These are phyloP conservation scores for Eristalinus sepulchralis DNA, from an alignment of 2,888 invertebrate genomes.

Conservation along the genomic window DNA sequence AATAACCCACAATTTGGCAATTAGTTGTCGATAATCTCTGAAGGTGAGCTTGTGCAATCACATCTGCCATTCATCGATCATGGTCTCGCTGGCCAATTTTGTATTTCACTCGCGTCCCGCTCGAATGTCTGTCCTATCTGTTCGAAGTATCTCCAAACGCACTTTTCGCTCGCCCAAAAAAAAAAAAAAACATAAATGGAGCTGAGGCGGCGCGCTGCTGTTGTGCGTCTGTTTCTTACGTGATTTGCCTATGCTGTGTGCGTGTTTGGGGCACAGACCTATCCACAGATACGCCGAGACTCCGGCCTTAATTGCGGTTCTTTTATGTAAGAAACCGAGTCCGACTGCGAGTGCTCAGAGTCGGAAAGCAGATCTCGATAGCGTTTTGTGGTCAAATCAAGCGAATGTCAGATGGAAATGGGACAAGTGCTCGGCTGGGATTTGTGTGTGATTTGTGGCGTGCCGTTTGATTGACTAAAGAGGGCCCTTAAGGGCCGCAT, in stretches of 20 bases:
- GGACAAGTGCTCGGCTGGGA: conserved; percentile 6
- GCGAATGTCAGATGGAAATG: conserved; percentile 18
- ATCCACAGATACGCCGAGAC: background rate
- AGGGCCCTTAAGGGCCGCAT: background rate
- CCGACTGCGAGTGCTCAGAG: conserved; percentile 8
- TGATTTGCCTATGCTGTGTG: conserved; percentile 40
- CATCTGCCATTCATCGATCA: background rate
- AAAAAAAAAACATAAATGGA: background rate
- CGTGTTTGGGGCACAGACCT: background rate
- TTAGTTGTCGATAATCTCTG: conserved; percentile 13
- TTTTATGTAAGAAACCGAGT: conserved; percentile 52
- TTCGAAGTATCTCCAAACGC: conserved; percentile 35
- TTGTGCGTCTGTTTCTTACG: conserved; percentile 21
- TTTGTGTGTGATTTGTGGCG: background rate
- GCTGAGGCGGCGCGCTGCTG: background rate
- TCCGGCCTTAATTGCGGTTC: conserved; percentile 37
- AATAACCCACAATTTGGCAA: conserved; percentile 28
- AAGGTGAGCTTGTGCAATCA: conserved; percentile 33
- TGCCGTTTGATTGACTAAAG: background rate
- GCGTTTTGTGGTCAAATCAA: conserved; percentile 30
- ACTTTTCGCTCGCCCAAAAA: conserved; percentile 3
- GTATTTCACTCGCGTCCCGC: conserved; percentile 12
- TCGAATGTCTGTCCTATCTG: background rate
- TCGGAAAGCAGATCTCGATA: conserved; percentile 23
- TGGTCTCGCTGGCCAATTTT: conserved; percentile 4